Base-by-base conservation (phyloP, 2,113 vertebrate genomes). In the Sinocyclocheilus maitianheensis region DNA sequence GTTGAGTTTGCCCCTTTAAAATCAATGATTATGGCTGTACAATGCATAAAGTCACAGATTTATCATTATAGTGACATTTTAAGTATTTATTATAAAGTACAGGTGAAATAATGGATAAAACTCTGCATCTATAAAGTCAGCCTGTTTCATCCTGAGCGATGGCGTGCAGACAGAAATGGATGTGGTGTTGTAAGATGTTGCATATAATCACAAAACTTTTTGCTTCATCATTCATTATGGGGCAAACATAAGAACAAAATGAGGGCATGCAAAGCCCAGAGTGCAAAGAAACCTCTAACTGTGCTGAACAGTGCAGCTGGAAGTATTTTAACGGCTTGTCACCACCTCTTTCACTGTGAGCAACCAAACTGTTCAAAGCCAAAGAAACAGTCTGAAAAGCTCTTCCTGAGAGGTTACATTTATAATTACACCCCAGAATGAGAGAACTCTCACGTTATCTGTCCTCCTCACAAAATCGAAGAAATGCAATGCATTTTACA, bases 291-390 rank as follows among this genome's bases (percentile, higher is more conserved):
- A 77, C 89, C 30, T 85, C 91, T 93, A 95, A 94, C 95, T 94
- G 95, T 94, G 93, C 93, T 85, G 93, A 90, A 91, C 90, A 91
- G 91, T 83, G 81, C 87, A 69, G 90, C 90, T 91, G 90, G 93
- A 94, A 94, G 92, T 93, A 94, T 93, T 96, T 97, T 96, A 96
- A 96, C 95, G 92, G 94, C 93, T 94, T 95, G 93, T 95, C 94
- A 91, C 91, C 93, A 92, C 94, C 93, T 95, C 96, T 94, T 93
- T 95, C 94, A 97, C 43, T 94, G 93, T 91, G 94, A 92, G 91
- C 48, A 46, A 43, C 43, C 43, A 48, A 67, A 81, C 62, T 20
- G 5, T 37, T 48, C 16, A 26, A 81, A 16, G 0, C 24, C 48
- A 48, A 4, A 77, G 48, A 9, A 53, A 53, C 24, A 18, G 75